phyloP scores from a whole-genome alignment of 2,888 invertebrate genomes.

The Pyrochroa serraticornis region DNA sequence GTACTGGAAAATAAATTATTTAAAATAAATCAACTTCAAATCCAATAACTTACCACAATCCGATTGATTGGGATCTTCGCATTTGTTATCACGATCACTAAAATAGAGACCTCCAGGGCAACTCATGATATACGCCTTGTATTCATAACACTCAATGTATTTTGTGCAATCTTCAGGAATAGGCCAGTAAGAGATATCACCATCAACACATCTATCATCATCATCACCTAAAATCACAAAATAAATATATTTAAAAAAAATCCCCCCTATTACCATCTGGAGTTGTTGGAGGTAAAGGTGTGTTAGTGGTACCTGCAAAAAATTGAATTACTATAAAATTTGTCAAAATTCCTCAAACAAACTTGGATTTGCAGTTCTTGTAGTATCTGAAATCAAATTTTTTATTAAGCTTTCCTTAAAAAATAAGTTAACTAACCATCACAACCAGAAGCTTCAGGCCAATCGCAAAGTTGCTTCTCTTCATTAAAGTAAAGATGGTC shows the following conservation, averaged over 20 bases:
- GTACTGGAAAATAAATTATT: too few relatives aligned
- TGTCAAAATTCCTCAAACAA: not conserved
- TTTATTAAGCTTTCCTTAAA: too few relatives aligned
- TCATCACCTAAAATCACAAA: not conserved
- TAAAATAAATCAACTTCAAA: too few relatives aligned
- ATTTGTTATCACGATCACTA: not conserved
- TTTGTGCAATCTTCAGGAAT: conserved; percentile 5
- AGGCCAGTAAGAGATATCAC: conserved; percentile 1
- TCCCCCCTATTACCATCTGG: not conserved
- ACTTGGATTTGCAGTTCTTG: not conserved
- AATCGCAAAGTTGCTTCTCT: conserved; percentile 1
- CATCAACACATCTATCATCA: conserved; percentile 10
- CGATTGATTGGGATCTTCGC: conserved; percentile 5
- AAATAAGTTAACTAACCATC: not conserved
- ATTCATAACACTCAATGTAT: conserved; percentile 12
- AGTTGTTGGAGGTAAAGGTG: conserved; percentile 4
- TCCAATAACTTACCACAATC: conserved; percentile 10
- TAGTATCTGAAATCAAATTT: conserved; percentile 6
- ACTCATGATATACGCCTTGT: conserved; percentile 2
- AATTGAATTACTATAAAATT: not conserved
- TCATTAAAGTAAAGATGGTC: conserved; percentile 5
- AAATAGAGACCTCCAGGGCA: conserved; percentile 13
- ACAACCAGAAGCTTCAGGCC: conserved; percentile 2
- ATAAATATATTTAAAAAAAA: too few relatives aligned
- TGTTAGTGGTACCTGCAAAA: not conserved